Evolutionary conservation across 2,888 invertebrate species (phyloP).

Genomic region (Hirudinaria manillensis): DNA sequence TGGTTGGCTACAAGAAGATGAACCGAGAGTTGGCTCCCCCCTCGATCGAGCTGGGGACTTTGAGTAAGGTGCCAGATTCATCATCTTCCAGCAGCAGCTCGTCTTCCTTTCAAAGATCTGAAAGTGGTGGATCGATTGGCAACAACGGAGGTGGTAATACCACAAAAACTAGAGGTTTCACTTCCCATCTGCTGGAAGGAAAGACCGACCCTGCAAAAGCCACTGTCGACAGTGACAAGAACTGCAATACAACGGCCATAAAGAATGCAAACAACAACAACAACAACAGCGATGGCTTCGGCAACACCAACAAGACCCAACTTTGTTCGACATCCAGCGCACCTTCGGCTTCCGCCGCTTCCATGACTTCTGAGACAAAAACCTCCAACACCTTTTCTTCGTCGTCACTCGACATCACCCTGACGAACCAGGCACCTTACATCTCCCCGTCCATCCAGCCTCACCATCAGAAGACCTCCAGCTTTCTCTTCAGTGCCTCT

Average conservation of each 20-base stretch:
- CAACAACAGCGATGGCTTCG: neutral
- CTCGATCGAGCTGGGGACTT: conserved; percentile 47
- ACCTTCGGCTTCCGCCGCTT: neutral
- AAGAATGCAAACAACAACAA: neutral
- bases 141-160: neutral
- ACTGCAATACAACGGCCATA: too few relatives aligned
- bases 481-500: conserved; percentile 31
- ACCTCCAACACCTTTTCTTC: neutral
- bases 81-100: neutral
- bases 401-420: too few relatives aligned
- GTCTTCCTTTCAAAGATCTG: neutral
- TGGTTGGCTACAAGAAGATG: conserved; percentile 50
- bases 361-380: neutral
- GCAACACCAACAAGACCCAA: neutral
- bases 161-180: neutral
- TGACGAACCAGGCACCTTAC: neutral
- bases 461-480: conserved; percentile 7
- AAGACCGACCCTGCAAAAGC: neutral
- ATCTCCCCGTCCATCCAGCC: neutral
- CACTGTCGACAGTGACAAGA: too few relatives aligned
- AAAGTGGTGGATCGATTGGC: neutral
- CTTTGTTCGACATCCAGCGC: neutral
- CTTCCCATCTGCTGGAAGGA: neutral
- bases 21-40: conserved; percentile 30
- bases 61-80: conserved; percentile 42